Conservation (phyloP, 2,797 vertebrate genomes). For the Lagorchestes hirsutus region DNA sequence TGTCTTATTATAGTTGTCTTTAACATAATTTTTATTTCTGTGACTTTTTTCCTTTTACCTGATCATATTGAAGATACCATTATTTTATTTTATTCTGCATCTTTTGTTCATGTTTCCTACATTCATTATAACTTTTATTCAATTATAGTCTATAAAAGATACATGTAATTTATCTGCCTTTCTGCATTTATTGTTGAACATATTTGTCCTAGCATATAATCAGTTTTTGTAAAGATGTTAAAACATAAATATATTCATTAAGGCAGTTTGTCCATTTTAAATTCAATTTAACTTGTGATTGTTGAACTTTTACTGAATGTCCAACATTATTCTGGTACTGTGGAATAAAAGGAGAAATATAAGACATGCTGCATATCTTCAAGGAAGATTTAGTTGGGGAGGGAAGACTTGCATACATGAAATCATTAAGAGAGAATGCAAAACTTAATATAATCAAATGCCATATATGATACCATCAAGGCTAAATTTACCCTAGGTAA, state of each 20-base stretch:
- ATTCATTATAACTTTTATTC: not conserved
- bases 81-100: not conserved
- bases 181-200: not conserved
- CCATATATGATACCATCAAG: not conserved
- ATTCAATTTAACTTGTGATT: not conserved
- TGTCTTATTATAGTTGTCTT: not conserved
- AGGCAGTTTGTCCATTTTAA: not conserved
- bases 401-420: not conserved
- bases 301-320: not conserved
- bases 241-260: not conserved
- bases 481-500: not conserved
- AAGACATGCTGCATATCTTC: not conserved
- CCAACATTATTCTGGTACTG: not conserved
- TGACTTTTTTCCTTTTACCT: not conserved
- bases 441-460: not conserved
- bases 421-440: not conserved
- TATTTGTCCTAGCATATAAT: not conserved
- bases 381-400: not conserved
- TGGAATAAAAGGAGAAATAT: not conserved
- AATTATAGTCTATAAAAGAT: not conserved
- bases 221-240: not conserved
- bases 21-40: not conserved
- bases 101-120: not conserved
- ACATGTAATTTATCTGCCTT: not conserved
- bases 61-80: not conserved